These are phyloP conservation scores for Protophormia terraenovae DNA, from an alignment of 2,888 invertebrate species.

Conservation along the genomic window DNA sequence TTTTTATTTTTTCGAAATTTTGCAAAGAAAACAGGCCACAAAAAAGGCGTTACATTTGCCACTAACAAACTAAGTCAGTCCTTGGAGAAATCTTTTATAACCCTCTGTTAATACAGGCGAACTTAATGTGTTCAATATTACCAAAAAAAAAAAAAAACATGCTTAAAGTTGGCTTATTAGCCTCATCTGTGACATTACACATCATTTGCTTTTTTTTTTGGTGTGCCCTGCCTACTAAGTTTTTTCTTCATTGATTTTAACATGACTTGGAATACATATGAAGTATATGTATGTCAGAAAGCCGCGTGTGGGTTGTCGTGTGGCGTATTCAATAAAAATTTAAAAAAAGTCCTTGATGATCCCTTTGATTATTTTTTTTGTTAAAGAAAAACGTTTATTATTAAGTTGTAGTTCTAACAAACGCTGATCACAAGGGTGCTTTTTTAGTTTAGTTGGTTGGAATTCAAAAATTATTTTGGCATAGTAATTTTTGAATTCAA, in stretches of 20 bases:
- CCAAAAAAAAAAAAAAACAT: not conserved
- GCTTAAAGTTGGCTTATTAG: constrained; percentile 55
- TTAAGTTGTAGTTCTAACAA: too few species aligned
- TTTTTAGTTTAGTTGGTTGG: too few species aligned
- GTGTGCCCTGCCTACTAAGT: not conserved
- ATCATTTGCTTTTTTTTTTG: constrained; percentile 47
- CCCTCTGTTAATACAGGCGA: constrained; percentile 2
- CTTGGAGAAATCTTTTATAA: constrained; percentile 59
- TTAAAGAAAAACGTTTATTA: not conserved
- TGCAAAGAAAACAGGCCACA: constrained; percentile 58
- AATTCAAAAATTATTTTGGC: too few species aligned
- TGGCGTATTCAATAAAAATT: constrained; percentile 73
- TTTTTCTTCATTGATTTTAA: not conserved
- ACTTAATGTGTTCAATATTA: constrained; percentile 41
- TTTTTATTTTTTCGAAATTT: not conserved
- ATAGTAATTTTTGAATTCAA: too few species aligned
- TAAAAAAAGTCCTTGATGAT: constrained; percentile 74
- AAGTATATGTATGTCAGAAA: constrained; percentile 69
- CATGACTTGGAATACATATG: constrained; percentile 51
- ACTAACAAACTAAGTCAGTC: constrained; percentile 59
- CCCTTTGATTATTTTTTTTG: constrained; percentile 67
- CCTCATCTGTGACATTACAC: constrained; percentile 65
- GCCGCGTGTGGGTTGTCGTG: constrained; percentile 79
- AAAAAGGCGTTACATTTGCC: constrained; percentile 64
- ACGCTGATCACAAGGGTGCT: too few species aligned